Evolutionary conservation across 2,797 vertebrate species (phyloP).

Genomic region (Takifugu ocellatus): DNA sequence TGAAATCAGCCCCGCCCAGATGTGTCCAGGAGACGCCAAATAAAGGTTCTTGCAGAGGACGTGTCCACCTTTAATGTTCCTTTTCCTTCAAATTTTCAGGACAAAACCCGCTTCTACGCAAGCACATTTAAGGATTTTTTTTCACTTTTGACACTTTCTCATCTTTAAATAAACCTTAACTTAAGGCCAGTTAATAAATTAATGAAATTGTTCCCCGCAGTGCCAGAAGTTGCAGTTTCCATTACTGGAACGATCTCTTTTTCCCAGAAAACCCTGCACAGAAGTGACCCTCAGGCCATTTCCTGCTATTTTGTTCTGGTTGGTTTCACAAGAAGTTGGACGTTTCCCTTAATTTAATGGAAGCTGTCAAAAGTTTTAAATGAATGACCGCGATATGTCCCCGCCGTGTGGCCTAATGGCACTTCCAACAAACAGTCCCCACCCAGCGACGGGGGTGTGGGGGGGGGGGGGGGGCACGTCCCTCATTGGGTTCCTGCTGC

Average conservation of each 20-base stretch:
- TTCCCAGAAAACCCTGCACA: conserved; percentile 31
- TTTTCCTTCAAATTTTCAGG: too few species aligned
- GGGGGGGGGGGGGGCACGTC: conserved; percentile 55
- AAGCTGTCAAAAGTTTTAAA: conserved; percentile 46
- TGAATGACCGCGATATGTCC: conserved; percentile 44
- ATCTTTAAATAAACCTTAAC: conserved; percentile 1
- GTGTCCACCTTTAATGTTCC: too few species aligned
- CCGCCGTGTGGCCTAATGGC: conserved; percentile 44
- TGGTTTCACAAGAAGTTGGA: conserved; percentile 37
- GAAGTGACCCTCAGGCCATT: conserved; percentile 32
- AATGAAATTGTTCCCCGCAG: conserved; percentile 6
- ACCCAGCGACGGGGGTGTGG: conserved; percentile 24
- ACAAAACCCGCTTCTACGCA: too few species aligned
- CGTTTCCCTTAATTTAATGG: conserved; percentile 56
- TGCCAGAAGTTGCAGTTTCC: conserved; percentile 15
- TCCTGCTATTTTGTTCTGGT: conserved; percentile 41
- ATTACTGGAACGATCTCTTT: conserved; percentile 41
- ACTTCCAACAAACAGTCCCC: conserved; percentile 59
- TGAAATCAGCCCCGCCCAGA: too few species aligned
- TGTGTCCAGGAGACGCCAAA: too few species aligned
- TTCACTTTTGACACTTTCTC: not conserved
- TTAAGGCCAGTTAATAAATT: conserved; percentile 6
- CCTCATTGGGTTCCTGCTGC: conserved; percentile 47
- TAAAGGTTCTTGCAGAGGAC: too few species aligned
- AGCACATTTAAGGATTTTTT: too few species aligned